Evolutionary conservation across 2,113 vertebrate species (phyloP), one percentile per base, ranked within the genome.

Genomic region (Calidris pugnax): DNA sequence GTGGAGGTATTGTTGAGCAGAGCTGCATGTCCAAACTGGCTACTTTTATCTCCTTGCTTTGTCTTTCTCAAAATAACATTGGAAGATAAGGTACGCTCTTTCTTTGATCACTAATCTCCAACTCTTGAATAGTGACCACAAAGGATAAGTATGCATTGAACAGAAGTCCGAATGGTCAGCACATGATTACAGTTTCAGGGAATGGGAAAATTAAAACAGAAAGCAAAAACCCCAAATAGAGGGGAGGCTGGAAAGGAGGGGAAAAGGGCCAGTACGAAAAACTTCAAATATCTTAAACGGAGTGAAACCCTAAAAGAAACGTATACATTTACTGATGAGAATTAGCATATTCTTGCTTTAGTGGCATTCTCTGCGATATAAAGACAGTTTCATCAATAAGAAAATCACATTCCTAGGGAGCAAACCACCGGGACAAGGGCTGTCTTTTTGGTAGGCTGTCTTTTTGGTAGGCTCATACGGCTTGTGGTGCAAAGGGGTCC

Each of bases 31-130:
- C 95, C 94, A 91, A 90, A 93, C 62, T 2, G 41, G 83, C 82
- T 77, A 14, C 5, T n/a, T 96, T 96, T 98, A 97, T 97, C 97
- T 96, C 75, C 68, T 95, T 76, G 67, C 92, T 97, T 97, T 97
- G 96, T 98, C 93, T 97, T 94, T 93, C 90, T 94, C 92, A 90
- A 96, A 97, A 94, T 83, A 95, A 92, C 92, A 66, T 27, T 51
- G 81, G 75, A 90, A 86, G 96, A 97, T 97, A 97, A 97, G 85
- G 87, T 39, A 92, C 14, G 11, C 66, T 91, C 80, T 60, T 90
- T 73, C 96, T 97, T 97, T 97, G 96, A 97, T 97, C 92, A 74
- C 87, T 96, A 94, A 96, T 77, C 96, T 89, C 75, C 23, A 1
- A 67, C 69, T 83, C 28, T 23, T 93, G 86, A 85, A 90, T 22